phyloP scores from a whole-genome alignment of 2,797 vertebrate species.

The Myotis daubentonii region DNA sequence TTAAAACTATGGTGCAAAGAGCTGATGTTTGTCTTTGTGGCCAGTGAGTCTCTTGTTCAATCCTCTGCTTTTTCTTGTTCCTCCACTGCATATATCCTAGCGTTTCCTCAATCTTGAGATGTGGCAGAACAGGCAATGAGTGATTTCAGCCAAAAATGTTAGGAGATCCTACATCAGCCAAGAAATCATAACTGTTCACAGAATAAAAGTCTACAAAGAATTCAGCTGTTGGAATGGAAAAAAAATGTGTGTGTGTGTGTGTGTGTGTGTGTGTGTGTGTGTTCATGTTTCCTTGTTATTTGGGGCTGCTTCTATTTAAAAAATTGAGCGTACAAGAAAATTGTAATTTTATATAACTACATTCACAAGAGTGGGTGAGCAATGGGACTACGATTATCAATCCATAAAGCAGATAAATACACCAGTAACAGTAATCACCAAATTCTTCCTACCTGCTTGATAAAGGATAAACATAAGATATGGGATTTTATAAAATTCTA shows the following conservation, averaged over 20 bases:
- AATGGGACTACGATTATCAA: not conserved
- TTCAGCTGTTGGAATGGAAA: not conserved
- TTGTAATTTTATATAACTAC: not conserved
- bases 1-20: not conserved
- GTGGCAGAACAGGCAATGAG: not conserved
- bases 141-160: not conserved
- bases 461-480: not conserved
- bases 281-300: not conserved
- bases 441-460: constrained; percentile 24
- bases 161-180: not conserved
- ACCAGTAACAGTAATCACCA: not conserved
- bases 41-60: not conserved
- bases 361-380: not conserved
- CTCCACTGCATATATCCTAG: not conserved
- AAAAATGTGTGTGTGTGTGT: not conserved
- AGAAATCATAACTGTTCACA: not conserved
- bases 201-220: constrained; percentile 32
- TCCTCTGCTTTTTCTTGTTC: not conserved
- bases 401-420: not conserved
- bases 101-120: not conserved
- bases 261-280: not conserved
- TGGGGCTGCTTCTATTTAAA: not conserved
- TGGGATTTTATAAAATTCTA: not conserved
- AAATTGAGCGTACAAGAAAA: not conserved
- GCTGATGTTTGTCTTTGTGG: not conserved